phyloP scores from a whole-genome alignment of 2,888 invertebrate species.

The Perizoma affinitatum region DNA sequence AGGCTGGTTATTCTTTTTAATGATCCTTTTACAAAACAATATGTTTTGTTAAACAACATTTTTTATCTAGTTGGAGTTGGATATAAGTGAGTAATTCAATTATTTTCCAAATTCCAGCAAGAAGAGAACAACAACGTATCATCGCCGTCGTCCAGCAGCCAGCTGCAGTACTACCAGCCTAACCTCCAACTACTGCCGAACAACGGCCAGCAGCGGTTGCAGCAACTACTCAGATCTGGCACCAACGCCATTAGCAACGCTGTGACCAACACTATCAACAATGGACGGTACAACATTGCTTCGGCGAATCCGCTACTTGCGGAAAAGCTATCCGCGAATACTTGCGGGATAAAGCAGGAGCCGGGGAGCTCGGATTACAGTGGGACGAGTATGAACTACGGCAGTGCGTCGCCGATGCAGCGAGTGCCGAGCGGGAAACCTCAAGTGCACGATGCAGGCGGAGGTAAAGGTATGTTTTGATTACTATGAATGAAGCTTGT shows the following conservation, averaged over 20 bases:
- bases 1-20: no score
- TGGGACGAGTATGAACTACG: conserved; percentile 80
- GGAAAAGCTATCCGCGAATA: conserved; percentile 92
- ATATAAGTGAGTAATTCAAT: background rate
- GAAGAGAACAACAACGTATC: conserved; percentile 81
- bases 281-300: conserved; percentile 90
- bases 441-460: conserved; percentile 80
- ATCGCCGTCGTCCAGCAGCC: conserved; percentile 73
- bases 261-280: conserved; percentile 76
- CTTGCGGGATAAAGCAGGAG: conserved; percentile 84
- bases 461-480: conserved; percentile 81
- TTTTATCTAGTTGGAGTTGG: no score
- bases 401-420: conserved; percentile 79
- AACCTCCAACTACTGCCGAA: conserved; percentile 68
- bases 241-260: conserved; percentile 77
- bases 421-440: conserved; percentile 81
- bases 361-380: conserved; percentile 79
- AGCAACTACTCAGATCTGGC: conserved; percentile 75
- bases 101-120: conserved; percentile 69
- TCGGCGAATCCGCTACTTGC: conserved; percentile 94
- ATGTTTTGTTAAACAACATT: no score
- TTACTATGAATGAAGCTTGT: conserved; percentile 29
- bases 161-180: conserved; percentile 76
- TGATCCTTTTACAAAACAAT: no score
- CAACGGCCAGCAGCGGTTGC: conserved; percentile 75